Base-by-base conservation (phyloP, 2,888 invertebrate genomes). In the Ennomos erosarius region DNA sequence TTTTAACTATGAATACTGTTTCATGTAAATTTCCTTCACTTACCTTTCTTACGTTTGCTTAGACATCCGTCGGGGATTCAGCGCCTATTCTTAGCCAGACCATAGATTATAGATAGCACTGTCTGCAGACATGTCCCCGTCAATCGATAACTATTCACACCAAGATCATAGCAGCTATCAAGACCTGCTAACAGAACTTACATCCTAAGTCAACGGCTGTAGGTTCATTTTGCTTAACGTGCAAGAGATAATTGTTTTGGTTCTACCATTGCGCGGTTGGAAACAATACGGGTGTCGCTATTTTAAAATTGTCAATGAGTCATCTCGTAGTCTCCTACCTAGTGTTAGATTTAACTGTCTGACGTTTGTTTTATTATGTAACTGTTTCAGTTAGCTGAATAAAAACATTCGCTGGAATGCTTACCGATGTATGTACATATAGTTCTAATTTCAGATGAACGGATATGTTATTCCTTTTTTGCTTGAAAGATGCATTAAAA, bases 231-330 rank as follows among this genome's bases (percentile, higher is more conserved):
- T 46, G 33, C 16, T 9, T 45, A 39, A 13, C 50, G 37, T 13
- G 10, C 33, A 6, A 11, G 5, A 9, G 38, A 54, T 64, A 48
- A 43, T 68, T 56, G 68, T 58, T 62, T 57, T 62, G 59, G 59
- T 61, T 59, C 65, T 68, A 40, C 68, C 65, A 65, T 69, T 71
- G 72, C 71, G 50, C 34, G 52, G 52, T 49, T 65, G 69, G 65
- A 71, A 69, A 83, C 81, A 84, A 82, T 81, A 75, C 73, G 63
- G 59, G 67, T 60, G 74, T 61, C 67, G 75, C 76, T 82, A 82
- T 82, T 83, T 80, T 68, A 69, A 76, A 73, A 68, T 68, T 64
- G 75, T 76, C 74, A 79, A 74, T 84, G 82, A 82, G 76, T 84
- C 84, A 82, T 71, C 64, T 57, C 65, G 57, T 65, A 26, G 82